These are phyloP conservation scores for Brachionus rotundiformis DNA, from an alignment of 1,140 invertebrate species.

Conservation along the genomic window DNA sequence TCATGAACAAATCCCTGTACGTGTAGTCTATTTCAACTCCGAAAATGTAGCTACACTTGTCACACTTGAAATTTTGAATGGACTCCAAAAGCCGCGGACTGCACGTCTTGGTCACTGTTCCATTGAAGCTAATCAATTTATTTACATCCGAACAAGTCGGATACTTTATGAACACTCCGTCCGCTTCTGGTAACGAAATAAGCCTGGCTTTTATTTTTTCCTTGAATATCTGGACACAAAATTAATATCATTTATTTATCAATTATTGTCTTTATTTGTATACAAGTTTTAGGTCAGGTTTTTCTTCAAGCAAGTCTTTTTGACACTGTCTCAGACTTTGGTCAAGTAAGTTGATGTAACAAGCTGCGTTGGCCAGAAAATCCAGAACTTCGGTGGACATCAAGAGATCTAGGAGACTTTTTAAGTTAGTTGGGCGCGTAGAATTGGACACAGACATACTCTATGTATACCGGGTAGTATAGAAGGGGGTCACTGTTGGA, in stretches of 20 bases:
- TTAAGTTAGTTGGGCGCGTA: neutral
- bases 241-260: neutral
- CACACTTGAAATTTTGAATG: conserved; percentile 26
- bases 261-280: neutral
- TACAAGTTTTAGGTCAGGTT: neutral
- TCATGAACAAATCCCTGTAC: conserved; percentile 28
- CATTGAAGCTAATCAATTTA: conserved; percentile 40
- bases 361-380: conserved; percentile 22
- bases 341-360: conserved; percentile 31
- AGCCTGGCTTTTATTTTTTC: conserved; percentile 17
- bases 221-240: neutral
- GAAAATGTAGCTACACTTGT: conserved; percentile 21
- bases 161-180: conserved; percentile 36
- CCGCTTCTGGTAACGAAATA: conserved; percentile 7
- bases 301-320: neutral
- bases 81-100: conserved; percentile 9
- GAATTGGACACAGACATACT: neutral
- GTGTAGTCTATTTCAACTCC: neutral
- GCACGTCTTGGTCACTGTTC: conserved; percentile 40
- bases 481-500: neutral
- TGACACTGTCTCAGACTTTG: neutral
- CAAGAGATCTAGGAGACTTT: neutral
- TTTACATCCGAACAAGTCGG: conserved; percentile 22
- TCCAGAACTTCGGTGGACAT: conserved; percentile 31
- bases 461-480: neutral